These are phyloP conservation scores for Amphiura filiformis DNA, from an alignment of 35 echinoderm and acorn worm species.

Conservation along the genomic window DNA sequence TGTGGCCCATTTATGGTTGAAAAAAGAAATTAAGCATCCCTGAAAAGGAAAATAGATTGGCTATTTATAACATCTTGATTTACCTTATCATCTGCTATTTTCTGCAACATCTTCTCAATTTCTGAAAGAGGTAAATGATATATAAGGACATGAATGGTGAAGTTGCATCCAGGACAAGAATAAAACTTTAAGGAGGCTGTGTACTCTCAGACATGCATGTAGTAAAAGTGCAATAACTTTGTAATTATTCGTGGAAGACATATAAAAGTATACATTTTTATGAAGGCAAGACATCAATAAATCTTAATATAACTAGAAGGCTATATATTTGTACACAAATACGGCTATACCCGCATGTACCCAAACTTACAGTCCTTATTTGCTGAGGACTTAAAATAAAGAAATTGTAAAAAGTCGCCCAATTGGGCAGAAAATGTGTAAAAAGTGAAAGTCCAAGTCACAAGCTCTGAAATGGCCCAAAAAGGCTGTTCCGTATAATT, in stretches of 20 bases:
- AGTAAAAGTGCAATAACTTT: background rate
- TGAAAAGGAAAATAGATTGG: background rate
- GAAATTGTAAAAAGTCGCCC: too few relatives aligned
- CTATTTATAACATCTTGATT: background rate
- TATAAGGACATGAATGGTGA: background rate
- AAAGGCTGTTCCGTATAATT: too few relatives aligned
- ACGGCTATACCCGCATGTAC: too few relatives aligned
- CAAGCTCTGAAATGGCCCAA: too few relatives aligned
- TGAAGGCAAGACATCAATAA: background rate
- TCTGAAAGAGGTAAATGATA: constrained; percentile 46
- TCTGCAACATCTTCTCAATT: constrained; percentile 77
- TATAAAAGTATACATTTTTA: background rate
- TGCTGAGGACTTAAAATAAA: too few relatives aligned
- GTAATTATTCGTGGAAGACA: background rate
- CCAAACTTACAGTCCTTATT: too few relatives aligned
- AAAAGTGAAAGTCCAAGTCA: too few relatives aligned
- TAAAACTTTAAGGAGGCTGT: background rate
- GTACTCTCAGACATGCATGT: background rate
- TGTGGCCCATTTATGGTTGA: too few relatives aligned
- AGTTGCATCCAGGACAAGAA: background rate
- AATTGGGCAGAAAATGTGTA: too few relatives aligned
- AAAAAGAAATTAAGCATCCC: too few relatives aligned
- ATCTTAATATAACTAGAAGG: background rate
- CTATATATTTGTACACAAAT: too few relatives aligned
- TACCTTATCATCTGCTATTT: constrained; percentile 74